phyloP scores from a whole-genome alignment of 2,888 invertebrate genomes.

The Drosophila cracens region DNA sequence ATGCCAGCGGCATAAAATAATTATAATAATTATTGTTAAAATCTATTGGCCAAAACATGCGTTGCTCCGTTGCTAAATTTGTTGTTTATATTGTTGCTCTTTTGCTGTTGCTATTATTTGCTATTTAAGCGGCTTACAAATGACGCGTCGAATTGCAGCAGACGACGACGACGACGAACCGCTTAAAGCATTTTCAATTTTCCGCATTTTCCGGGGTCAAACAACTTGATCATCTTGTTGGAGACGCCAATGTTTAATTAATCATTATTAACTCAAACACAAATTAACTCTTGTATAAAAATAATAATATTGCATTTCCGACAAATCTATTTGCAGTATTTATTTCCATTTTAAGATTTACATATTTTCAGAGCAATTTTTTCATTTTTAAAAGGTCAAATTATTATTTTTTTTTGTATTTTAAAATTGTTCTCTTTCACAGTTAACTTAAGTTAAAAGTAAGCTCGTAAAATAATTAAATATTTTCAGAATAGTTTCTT shows the following conservation, averaged over 20 bases:
- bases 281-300: not conserved
- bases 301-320: not conserved
- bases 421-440: too few species aligned
- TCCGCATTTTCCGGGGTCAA: not conserved
- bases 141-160: constrained; percentile 46
- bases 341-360: not conserved
- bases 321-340: not conserved
- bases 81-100: constrained; percentile 2
- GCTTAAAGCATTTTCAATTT: constrained; percentile 1
- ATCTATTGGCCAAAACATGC: constrained; percentile 28
- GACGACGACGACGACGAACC: constrained; percentile 9
- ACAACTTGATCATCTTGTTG: not conserved
- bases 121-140: constrained; percentile 50
- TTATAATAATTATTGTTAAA: constrained; percentile 58
- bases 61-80: constrained; percentile 8
- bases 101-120: constrained; percentile 2
- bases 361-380: too few species aligned
- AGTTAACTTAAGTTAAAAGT: not conserved
- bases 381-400: too few species aligned
- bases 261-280: not conserved
- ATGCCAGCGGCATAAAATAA: constrained; percentile 47
- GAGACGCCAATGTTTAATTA: not conserved
- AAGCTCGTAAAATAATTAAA: not conserved
- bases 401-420: too few species aligned
- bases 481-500: not conserved